Evolutionary conservation across 1,140 invertebrate genomes (phyloP).

Genomic region (Eupristina koningsbergeri): DNA sequence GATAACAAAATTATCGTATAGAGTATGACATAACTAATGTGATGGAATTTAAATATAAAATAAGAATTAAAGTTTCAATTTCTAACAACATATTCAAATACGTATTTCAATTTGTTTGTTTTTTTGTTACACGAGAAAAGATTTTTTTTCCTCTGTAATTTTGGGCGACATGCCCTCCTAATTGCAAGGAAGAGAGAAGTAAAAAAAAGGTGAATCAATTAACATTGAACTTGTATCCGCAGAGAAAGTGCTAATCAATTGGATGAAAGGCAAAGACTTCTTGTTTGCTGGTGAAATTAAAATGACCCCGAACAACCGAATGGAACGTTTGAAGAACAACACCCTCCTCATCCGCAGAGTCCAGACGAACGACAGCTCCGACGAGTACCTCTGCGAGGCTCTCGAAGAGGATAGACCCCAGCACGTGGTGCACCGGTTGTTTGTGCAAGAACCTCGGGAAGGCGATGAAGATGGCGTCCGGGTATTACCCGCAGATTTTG

Average conservation of each 20-base stretch:
- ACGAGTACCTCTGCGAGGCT: conserved; percentile 1
- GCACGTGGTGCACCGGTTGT: conserved; percentile 11
- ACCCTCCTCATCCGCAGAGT: background rate
- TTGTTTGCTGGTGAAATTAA: background rate
- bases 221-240: background rate
- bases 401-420: background rate
- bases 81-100: too few relatives aligned
- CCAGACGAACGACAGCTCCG: background rate
- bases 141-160: too few relatives aligned
- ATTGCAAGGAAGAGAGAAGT: background rate
- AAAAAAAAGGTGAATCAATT: background rate
- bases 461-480: background rate
- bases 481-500: background rate
- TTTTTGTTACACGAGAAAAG: too few relatives aligned
- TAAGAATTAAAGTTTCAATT: too few relatives aligned
- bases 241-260: conserved; percentile 10
- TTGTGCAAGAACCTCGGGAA: background rate
- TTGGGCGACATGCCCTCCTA: background rate
- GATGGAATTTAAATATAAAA: too few relatives aligned
- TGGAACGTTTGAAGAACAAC: background rate
- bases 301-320: background rate
- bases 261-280: background rate
- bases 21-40: too few relatives aligned
- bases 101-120: too few relatives aligned
- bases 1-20: too few relatives aligned